Percentiles rank a stretch among this genome's conserved stretches.
Conservation (phyloP, 2,797 vertebrate species). For the Chelmon rostratus region DNA sequence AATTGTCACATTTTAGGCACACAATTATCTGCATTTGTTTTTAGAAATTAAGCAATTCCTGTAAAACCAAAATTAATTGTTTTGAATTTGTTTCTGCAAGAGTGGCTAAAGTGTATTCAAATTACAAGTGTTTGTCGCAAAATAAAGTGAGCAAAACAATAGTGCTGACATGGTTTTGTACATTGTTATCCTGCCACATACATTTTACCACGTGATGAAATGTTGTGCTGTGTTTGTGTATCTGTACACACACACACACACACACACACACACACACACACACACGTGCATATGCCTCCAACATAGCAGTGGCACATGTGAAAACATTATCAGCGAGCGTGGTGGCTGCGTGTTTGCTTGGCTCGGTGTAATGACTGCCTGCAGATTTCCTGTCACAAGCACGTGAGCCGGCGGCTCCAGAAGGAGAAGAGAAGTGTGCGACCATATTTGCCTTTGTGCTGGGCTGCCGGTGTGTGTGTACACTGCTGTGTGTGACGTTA, state of each 20-base stretch:
- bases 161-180: background rate
- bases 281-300: constrained; percentile 27
- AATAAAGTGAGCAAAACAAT: constrained; percentile 2
- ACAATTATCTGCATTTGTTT: background rate
- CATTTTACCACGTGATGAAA: constrained; percentile 40
- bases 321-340: constrained; percentile 73
- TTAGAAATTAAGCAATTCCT: background rate
- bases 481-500: constrained; percentile 84
- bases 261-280: background rate
- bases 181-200: constrained; percentile 12
- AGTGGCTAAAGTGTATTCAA: constrained; percentile 4
- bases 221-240: constrained; percentile 35
- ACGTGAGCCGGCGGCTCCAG: constrained; percentile 65
- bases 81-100: constrained; percentile 23
- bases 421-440: constrained; percentile 67
- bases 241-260: constrained; percentile 25
- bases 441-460: constrained; percentile 87
- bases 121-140: constrained; percentile 14
- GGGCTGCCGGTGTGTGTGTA: constrained; percentile 82
- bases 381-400: constrained; percentile 82
- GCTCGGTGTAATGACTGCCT: constrained; percentile 81
- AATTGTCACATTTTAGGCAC: background rate
- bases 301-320: constrained; percentile 58
- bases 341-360: constrained; percentile 80
- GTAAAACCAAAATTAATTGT: background rate